phyloP scores from a whole-genome alignment of 2,888 invertebrate genomes.

The Neoascia interrupta region DNA sequence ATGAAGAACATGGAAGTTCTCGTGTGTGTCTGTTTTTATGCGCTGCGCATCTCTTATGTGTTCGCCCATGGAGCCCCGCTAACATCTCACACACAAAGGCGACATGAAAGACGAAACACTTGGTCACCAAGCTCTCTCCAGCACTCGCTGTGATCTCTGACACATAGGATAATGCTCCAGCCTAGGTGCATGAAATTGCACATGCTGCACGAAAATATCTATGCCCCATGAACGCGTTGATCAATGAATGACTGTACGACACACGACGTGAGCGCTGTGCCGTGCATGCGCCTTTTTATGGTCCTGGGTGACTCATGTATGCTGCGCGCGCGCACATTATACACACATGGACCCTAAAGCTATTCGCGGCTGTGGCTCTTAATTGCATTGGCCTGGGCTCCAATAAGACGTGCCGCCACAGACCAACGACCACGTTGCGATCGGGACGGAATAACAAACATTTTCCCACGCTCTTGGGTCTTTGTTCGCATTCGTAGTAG shows the following conservation, averaged over 20 bases:
- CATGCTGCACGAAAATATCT: conserved; percentile 25
- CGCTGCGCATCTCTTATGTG: too few relatives aligned
- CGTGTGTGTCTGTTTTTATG: conserved; percentile 9
- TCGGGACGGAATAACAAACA: conserved; percentile 35
- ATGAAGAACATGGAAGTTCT: conserved; percentile 45
- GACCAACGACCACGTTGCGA: conserved; percentile 6
- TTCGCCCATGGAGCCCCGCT: conserved; percentile 15
- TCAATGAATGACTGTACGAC: conserved; percentile 47
- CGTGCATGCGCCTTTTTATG: conserved; percentile 38
- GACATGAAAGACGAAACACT: too few relatives aligned
- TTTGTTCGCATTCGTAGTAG: conserved; percentile 33
- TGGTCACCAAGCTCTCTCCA: conserved; percentile 48
- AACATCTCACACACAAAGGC: too few relatives aligned
- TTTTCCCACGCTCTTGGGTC: conserved; percentile 64
- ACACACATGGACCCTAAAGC: conserved; percentile 48
- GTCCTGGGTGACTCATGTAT: conserved; percentile 55
- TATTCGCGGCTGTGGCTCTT: conserved; percentile 27
- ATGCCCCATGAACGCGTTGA: background rate
- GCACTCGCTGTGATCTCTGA: conserved; percentile 55
- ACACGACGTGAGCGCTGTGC: background rate
- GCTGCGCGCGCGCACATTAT: conserved; percentile 25
- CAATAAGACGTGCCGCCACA: background rate
- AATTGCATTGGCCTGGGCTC: conserved; percentile 35
- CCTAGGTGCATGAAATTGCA: conserved; percentile 50
- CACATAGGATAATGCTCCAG: conserved; percentile 60